Evolutionary conservation across 2,888 invertebrate species (phyloP).

Genomic region (Lapara coniferarum): DNA sequence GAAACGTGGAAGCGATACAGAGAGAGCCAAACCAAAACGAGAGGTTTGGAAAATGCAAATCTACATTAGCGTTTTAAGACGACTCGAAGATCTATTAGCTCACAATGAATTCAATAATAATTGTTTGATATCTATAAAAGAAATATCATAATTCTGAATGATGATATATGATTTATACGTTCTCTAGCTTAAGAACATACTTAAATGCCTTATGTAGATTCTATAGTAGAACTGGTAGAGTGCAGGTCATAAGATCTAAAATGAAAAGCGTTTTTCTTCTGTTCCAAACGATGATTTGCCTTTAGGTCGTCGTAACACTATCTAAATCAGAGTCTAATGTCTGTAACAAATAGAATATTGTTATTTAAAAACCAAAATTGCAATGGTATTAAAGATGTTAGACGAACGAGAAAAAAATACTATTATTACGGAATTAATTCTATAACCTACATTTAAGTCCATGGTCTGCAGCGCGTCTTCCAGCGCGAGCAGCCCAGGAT

Average conservation of each 20-base stretch:
- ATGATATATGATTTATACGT: too few relatives aligned
- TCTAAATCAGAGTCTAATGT: slow-evolving; percentile 4
- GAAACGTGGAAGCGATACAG: not conserved
- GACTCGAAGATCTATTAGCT: too few relatives aligned
- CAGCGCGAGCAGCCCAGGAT: slow-evolving; percentile 59
- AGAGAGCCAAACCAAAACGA: too few relatives aligned
- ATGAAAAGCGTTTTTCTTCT: too few relatives aligned
- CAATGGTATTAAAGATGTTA: too few relatives aligned
- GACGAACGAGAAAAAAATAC: not conserved
- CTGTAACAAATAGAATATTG: not conserved
- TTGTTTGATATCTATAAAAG: too few relatives aligned
- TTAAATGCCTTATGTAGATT: too few relatives aligned
- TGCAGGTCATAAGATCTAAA: not conserved
- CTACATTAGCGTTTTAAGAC: not conserved
- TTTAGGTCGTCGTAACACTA: not conserved
- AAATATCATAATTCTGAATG: too few relatives aligned
- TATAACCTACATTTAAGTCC: slow-evolving; percentile 54
- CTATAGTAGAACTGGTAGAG: too few relatives aligned
- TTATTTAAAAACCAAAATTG: not conserved
- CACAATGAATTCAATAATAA: too few relatives aligned
- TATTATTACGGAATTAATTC: not conserved
- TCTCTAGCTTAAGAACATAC: too few relatives aligned
- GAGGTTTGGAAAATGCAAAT: not conserved
- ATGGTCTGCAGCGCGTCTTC: slow-evolving; percentile 59
- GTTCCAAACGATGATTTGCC: too few relatives aligned